Conservation (phyloP, 2,888 invertebrate species). For the Himalopsyche kuldschensis region DNA sequence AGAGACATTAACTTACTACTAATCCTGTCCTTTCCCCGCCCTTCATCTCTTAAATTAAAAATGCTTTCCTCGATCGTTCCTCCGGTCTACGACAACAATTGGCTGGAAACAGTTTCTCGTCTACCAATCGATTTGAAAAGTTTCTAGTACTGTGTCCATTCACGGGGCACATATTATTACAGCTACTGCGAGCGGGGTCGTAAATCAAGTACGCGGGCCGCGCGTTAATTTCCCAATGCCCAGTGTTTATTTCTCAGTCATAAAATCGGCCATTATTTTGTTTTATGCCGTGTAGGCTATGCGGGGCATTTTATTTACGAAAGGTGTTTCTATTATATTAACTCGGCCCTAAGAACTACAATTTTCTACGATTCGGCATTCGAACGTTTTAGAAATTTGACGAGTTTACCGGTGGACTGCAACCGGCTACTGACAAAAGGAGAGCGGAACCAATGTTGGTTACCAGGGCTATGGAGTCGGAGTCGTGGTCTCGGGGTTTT, state of each 20-base stretch:
- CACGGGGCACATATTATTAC: not conserved
- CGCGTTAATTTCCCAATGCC: not conserved
- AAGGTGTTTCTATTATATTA: not conserved
- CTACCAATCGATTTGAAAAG: not conserved
- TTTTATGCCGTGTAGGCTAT: not conserved
- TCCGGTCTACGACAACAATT: too few relatives aligned
- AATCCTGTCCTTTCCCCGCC: too few relatives aligned
- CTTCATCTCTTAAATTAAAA: too few relatives aligned
- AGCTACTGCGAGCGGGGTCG: not conserved
- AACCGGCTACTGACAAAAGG: too few relatives aligned
- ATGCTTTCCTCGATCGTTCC: too few relatives aligned
- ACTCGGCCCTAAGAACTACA: not conserved
- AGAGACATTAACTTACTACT: too few relatives aligned
- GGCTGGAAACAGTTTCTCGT: not conserved
- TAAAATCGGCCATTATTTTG: not conserved
- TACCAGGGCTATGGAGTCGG: too few relatives aligned
- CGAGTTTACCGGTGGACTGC: too few relatives aligned
- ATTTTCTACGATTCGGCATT: not conserved
- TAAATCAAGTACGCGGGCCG: not conserved
- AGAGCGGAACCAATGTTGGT: too few relatives aligned
- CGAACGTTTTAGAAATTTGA: not conserved
- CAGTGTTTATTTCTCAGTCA: not conserved
- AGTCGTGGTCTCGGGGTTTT: too few relatives aligned
- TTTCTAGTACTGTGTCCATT: not conserved
- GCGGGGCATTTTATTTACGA: not conserved